A percentile compares a stretch with the other conserved stretches of the same genome.
Evolutionary conservation across 2,113 vertebrate species (phyloP).

Genomic region (Alligator sinensis): DNA sequence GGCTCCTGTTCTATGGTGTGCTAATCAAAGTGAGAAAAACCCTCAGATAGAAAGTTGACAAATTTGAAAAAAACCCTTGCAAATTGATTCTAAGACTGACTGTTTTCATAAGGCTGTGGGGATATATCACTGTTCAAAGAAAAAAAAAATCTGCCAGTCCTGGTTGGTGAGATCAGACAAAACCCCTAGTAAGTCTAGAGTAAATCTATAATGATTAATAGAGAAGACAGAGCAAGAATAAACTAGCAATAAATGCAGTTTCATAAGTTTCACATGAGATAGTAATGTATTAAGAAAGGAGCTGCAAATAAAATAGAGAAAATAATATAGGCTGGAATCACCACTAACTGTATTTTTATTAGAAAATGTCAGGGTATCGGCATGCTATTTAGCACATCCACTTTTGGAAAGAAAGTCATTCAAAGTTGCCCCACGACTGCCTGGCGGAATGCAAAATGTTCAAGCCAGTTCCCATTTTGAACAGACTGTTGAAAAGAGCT

Average conservation of each 20-base stretch:
- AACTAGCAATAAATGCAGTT: constrained; percentile 1
- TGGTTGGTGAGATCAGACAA: neutral
- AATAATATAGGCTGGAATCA: neutral
- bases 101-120: neutral
- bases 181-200: neutral
- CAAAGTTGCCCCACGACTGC: constrained; percentile 28
- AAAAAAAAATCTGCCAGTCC: neutral
- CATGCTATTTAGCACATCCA: constrained; percentile 31
- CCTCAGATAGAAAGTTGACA: neutral
- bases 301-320: constrained; percentile 12
- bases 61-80: constrained; percentile 9
- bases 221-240: neutral
- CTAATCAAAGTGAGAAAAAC: neutral
- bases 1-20: neutral
- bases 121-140: neutral
- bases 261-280: constrained; percentile 14
- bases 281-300: neutral
- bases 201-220: neutral
- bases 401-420: neutral
- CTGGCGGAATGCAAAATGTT: neutral
- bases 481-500: neutral
- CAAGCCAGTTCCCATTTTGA: neutral
- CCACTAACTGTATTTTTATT: constrained; percentile 42
- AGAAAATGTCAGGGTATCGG: constrained; percentile 18
- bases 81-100: neutral